A percentile compares a stretch with the other conserved stretches of the same genome.
These are phyloP conservation scores for Ophion ellenae DNA, from an alignment of 2,888 invertebrate species.

Conservation along the genomic window DNA sequence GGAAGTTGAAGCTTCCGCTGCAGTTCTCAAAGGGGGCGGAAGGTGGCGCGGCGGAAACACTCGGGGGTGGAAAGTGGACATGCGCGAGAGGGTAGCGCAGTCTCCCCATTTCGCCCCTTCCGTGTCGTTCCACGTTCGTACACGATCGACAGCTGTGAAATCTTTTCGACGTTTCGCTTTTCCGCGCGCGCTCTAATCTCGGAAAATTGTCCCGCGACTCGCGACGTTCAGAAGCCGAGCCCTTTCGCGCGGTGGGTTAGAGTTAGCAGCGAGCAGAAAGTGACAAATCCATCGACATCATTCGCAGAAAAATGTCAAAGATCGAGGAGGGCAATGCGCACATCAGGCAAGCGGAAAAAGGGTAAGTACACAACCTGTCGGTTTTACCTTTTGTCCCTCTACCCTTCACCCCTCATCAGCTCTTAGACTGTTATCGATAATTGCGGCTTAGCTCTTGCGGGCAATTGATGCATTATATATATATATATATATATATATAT, in stretches of 20 bases:
- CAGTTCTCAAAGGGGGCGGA: background rate
- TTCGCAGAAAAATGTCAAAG: constrained; percentile 85
- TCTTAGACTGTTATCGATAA: background rate
- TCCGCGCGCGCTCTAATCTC: too few relatives aligned
- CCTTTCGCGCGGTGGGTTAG: background rate
- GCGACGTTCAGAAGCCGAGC: background rate
- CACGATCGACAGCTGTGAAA: too few relatives aligned
- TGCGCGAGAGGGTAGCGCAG: too few relatives aligned
- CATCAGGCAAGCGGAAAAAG: constrained; percentile 92
- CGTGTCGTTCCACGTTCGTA: too few relatives aligned
- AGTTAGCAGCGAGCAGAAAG: background rate
- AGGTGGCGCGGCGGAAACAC: background rate
- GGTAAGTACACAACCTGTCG: constrained; percentile 80
- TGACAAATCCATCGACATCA: constrained; percentile 62
- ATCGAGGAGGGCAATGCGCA: constrained; percentile 92
- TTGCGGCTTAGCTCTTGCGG: background rate
- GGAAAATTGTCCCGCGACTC: constrained; percentile 38
- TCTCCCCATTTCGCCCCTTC: too few relatives aligned
- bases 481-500: too few relatives aligned
- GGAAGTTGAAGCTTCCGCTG: constrained; percentile 28
- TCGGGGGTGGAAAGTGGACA: too few relatives aligned
- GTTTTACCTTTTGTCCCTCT: constrained; percentile 2
- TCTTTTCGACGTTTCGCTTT: too few relatives aligned
- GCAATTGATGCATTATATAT: background rate
- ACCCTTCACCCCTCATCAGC: background rate